A percentile compares a stretch with the other conserved stretches of the same genome.
Conservation (phyloP, 1,140 invertebrate species). For the Asobara japonica region DNA sequence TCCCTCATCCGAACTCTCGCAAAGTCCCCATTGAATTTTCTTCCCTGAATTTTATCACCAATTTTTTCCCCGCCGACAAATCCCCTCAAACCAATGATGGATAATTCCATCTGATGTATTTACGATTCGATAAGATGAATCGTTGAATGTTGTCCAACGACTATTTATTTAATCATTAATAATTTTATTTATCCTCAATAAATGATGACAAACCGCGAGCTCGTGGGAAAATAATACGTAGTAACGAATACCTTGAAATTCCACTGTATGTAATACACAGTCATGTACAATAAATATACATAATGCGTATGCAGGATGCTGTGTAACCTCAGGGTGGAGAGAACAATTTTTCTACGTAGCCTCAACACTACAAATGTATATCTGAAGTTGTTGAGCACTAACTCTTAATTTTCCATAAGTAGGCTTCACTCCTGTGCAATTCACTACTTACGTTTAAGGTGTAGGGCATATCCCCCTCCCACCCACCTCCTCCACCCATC, state of each 20-base stretch:
- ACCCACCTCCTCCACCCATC: too few species aligned
- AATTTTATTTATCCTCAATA: neutral
- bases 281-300: neutral
- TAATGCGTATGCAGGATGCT: constrained; percentile 3
- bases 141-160: neutral
- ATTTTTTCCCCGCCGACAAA: too few species aligned
- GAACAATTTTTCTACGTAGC: neutral
- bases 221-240: neutral
- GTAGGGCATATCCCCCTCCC: too few species aligned
- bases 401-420: constrained; percentile 4
- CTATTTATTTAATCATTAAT: neutral
- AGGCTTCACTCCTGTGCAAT: neutral
- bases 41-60: too few species aligned
- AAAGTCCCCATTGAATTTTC: too few species aligned
- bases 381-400: neutral
- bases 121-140: neutral
- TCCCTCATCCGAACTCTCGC: too few species aligned
- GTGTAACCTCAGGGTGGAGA: neutral
- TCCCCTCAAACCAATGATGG: neutral
- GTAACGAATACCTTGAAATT: neutral
- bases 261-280: neutral
- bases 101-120: neutral
- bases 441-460: neutral
- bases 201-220: neutral
- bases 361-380: neutral